Base-by-base conservation (phyloP, 1,140 invertebrate species). In the Calephelis nemesis region DNA sequence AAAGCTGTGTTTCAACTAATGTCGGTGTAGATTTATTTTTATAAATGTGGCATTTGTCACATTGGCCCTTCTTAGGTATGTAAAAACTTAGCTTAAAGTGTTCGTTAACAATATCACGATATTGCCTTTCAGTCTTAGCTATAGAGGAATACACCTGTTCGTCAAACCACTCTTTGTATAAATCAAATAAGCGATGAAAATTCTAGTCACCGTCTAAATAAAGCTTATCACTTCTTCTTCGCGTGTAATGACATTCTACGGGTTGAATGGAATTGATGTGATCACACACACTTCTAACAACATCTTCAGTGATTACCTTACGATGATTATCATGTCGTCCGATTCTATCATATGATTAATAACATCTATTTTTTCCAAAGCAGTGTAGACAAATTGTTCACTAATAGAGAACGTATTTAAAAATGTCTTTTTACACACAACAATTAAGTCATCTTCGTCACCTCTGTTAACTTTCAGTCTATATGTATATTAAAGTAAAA, bases 151-250 rank as follows among this genome's bases (percentile, higher is more conserved):
- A 63, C 47, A 47, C 42, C 19, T n/a, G 12, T 4, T 11, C 10
- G 10, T 62, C 62, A 48, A 47, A 63, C 62, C 62, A 63, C 47
- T 63, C n/a, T 8, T 47, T 13, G 19, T 63, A 48, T 48, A 63
- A 15, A 47, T 47, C 13, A 19, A 48, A 47, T 13, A 63, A 8
- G 3, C 2, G 12, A 9, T n/a, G 1, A 63, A 63, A 15, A 63
- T 19, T 63, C 47, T 15, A 63, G 47, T 63, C 7, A 7, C 62
- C 42, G 12, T 63, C 5, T 63, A 48, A 13, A 47, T 63, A 63
- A 7, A 63, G n/a, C 13, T 63, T 63, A 47, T 45, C 8, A 47
- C 62, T 63, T 47, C n/a, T 63, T n/a, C n/a, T 62, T 39, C 45
- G 62, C 15, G 45, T 48, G 19, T 63, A 63, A 15, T 63, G 62